These are phyloP conservation scores for Rhaphigaster nebulosa DNA, from an alignment of 2,888 invertebrate genomes.

Conservation along the genomic window DNA sequence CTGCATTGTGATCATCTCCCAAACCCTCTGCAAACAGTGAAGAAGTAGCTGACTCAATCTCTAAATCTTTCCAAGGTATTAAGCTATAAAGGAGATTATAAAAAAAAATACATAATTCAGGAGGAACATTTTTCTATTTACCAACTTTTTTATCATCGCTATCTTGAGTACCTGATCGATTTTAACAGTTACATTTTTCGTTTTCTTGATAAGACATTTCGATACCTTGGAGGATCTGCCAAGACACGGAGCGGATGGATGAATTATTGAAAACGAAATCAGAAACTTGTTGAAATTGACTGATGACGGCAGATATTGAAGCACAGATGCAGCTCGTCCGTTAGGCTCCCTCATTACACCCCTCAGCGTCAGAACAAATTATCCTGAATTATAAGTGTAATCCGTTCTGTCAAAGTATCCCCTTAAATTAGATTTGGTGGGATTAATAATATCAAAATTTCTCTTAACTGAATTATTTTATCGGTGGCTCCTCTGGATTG, in stretches of 20 bases:
- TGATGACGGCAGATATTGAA: background rate
- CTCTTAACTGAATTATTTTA: slow-evolving; percentile 33
- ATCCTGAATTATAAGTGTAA: slow-evolving; percentile 22
- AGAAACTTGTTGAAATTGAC: slow-evolving; percentile 18
- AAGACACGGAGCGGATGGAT: background rate
- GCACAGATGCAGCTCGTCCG: background rate
- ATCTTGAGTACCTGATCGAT: too few relatives aligned
- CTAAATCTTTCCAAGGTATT: too few relatives aligned
- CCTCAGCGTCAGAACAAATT: background rate
- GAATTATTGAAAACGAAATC: slow-evolving; percentile 32
- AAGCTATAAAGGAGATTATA: too few relatives aligned
- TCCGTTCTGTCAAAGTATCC: slow-evolving; percentile 16
- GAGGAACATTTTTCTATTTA: too few relatives aligned
- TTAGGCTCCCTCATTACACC: background rate
- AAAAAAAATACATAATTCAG: too few relatives aligned
- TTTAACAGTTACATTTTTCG: too few relatives aligned
- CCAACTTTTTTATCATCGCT: too few relatives aligned
- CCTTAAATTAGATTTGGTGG: background rate
- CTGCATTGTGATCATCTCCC: too few relatives aligned
- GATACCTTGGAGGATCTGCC: background rate
- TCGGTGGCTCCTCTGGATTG: slow-evolving; percentile 2
- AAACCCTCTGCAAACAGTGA: too few relatives aligned
- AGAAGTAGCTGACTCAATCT: too few relatives aligned
- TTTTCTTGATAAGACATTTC: background rate
- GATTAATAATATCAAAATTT: slow-evolving; percentile 30